Conservation (phyloP, 2,888 invertebrate genomes). For the Cheilosia urbana region DNA sequence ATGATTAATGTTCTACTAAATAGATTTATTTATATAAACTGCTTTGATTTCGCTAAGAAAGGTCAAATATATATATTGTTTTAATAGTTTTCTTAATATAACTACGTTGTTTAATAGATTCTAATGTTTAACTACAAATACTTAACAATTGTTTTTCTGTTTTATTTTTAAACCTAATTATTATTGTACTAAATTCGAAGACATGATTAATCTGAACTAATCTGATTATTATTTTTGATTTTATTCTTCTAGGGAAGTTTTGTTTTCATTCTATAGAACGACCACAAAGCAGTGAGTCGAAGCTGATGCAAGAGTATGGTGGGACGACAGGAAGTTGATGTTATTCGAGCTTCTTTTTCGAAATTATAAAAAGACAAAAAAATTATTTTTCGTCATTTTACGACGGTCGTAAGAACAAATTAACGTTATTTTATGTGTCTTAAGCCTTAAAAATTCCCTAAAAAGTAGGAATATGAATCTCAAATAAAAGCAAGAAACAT, state of each 20-base stretch:
- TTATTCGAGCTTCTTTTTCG: not conserved
- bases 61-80: constrained; percentile 15
- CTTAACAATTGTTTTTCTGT: constrained; percentile 31
- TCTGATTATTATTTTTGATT: constrained; percentile 11
- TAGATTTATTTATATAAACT: constrained; percentile 9
- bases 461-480: no score
- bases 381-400: no score
- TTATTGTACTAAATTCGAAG: constrained; percentile 78
- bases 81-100: constrained; percentile 7
- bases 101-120: constrained; percentile 39
- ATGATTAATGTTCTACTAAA: constrained; percentile 41
- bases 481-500: no score
- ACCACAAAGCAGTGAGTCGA: constrained; percentile 24
- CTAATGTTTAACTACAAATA: constrained; percentile 35
- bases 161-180: constrained; percentile 70
- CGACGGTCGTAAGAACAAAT: no score
- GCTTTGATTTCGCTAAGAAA: constrained; percentile 11
- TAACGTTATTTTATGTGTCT: not conserved
- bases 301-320: not conserved
- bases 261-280: constrained; percentile 18
- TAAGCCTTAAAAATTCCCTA: no score
- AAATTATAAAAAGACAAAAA: no score
- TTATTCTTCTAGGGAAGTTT: not conserved
- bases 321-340: constrained; percentile 21
- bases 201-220: constrained; percentile 64